A percentile compares a stretch with the other conserved stretches of the same genome.
Evolutionary conservation across 30 jellyfish, hydroid and myxozoan genomes (phyloP).

Genomic region (Pelagia noctiluca): DNA sequence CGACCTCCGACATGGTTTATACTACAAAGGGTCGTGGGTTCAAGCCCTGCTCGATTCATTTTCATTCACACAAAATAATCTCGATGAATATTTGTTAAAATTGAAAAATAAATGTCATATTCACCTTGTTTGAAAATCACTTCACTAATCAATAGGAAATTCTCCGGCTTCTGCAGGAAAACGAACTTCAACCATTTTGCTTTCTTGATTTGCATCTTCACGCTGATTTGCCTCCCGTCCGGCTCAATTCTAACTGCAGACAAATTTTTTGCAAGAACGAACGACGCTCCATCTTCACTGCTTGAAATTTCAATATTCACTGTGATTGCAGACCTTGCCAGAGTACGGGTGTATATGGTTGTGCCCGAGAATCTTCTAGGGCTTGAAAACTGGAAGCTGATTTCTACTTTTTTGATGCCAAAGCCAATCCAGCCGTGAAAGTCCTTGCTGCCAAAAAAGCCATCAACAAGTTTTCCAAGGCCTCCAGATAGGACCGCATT

Average conservation of each 20-base stretch:
- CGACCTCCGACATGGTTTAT: too few relatives aligned
- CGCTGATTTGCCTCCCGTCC: not conserved
- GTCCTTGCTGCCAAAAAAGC: constrained; percentile 49
- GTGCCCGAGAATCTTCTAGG: constrained; percentile 33
- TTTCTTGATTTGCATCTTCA: constrained; percentile 21
- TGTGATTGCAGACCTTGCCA: constrained; percentile 9
- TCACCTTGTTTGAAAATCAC: constrained; percentile 59
- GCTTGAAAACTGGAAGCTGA: constrained; percentile 42
- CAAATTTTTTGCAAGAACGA: constrained; percentile 14
- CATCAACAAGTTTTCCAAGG: constrained; percentile 67
- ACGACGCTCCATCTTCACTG: constrained; percentile 44
- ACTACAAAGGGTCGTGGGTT: too few relatives aligned
- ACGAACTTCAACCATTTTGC: constrained; percentile 42
- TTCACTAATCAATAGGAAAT: constrained; percentile 64
- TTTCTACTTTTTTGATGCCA: constrained; percentile 18
- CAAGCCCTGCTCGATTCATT: too few relatives aligned
- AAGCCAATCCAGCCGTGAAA: constrained; percentile 76
- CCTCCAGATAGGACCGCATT: constrained; percentile 22
- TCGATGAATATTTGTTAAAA: not conserved
- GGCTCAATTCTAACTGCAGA: constrained; percentile 1
- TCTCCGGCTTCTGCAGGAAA: not conserved
- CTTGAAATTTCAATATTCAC: constrained; percentile 37
- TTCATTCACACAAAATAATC: not conserved
- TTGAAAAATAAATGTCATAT: not conserved
- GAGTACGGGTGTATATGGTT: constrained; percentile 24